Evolutionary conservation across 1,140 invertebrate genomes (phyloP).

Genomic region (Chironomus tepperi): DNA sequence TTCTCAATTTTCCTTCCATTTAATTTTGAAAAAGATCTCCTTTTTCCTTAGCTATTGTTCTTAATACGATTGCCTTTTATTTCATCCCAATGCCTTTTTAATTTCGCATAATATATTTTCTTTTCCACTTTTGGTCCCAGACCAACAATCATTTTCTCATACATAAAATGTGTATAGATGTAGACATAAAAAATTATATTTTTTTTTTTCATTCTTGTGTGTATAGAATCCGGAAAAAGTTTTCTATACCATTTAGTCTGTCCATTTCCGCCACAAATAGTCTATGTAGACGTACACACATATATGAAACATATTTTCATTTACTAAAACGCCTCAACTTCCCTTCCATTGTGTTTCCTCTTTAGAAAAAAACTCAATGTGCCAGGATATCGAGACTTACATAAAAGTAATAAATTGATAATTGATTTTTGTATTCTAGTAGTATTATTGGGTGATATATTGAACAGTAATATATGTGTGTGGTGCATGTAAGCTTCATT

Average conservation of each 20-base stretch:
- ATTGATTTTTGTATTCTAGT: conserved; percentile 18
- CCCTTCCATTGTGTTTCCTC: neutral
- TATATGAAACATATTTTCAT: conserved; percentile 6
- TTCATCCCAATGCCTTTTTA: neutral
- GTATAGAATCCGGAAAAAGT: neutral
- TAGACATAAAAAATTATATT: too few relatives aligned
- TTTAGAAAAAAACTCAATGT: neutral
- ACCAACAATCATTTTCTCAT: neutral
- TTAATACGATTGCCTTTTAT: conserved; percentile 7
- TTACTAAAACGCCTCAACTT: conserved; percentile 19
- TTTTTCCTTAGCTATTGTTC: neutral
- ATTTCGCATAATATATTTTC: neutral
- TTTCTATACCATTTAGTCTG: neutral
- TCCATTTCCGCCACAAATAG: neutral
- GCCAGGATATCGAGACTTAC: neutral
- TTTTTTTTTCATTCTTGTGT: too few relatives aligned
- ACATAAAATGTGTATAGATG: too few relatives aligned
- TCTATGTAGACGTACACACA: neutral
- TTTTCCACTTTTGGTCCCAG: neutral
- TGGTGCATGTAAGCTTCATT: neutral
- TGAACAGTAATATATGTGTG: conserved; percentile 11
- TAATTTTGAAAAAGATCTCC: too few relatives aligned
- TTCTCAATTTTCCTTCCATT: too few relatives aligned
- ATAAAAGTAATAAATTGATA: conserved; percentile 24
- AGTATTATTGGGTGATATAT: conserved; percentile 8